Evolutionary conservation across 2,113 vertebrate species (phyloP), one percentile per base, ranked within the genome.

Genomic region (Quiscalus mexicanus): DNA sequence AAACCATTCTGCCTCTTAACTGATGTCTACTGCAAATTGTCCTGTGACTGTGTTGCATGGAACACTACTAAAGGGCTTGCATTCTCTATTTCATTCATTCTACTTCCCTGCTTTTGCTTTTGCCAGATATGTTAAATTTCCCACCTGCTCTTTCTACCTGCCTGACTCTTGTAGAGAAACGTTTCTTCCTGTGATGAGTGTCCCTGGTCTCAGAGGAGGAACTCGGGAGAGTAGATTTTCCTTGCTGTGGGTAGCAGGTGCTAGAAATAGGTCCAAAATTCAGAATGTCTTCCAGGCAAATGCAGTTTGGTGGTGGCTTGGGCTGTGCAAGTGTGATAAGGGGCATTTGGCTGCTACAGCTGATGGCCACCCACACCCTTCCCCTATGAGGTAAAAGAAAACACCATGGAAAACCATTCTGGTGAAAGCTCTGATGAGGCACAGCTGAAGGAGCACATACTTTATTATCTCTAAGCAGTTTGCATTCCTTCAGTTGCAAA

Each of bases 211-310:
- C 85, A 71, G 65, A n/a, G 30, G 20, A 70, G 56, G n/a, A 47
- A 7, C n/a, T 47, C 0, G 0, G 21, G 65, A 35, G 30, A 42
- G 30, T 21, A 22, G 56, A 25, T 47, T 35, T 79, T 47, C 24
- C 25, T 56, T 63, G 35, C 21, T 42, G 11, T 64, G 58, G 14
- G 25, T 42, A 31, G 12, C 24, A 49, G 49, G 20, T 87, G n/a
- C 75, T 37, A 63, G 65, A 55, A 79, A 35, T 4, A 35, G 41
- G 17, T 49, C 25, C 30, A 20, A 56, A 12, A 71, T 56, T 42
- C 42, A 56, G 58, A 25, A 16, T 41, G 9, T 35, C 17, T 25
- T 35, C 58, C 58, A 27, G 3, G 42, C 30, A 49, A 24, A n/a
- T 49, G 58, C 67, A 35, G 21, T 6, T 6, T 80, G 42, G 31